phyloP scores from a whole-genome alignment of 2,113 vertebrate species.

The Scopus umbretta region DNA sequence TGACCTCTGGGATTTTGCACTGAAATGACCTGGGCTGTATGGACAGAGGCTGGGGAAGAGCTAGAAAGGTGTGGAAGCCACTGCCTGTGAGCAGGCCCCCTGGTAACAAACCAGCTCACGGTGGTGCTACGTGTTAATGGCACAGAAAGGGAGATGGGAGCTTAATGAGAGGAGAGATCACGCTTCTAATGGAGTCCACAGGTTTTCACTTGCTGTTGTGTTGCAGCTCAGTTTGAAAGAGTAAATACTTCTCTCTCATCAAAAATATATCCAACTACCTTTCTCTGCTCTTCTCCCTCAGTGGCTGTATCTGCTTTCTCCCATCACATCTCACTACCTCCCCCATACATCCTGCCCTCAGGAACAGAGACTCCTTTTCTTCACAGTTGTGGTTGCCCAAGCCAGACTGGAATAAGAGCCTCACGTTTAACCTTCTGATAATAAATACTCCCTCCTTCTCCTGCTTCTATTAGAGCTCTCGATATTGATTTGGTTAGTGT shows the following conservation, averaged over 20 bases:
- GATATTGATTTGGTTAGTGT: neutral
- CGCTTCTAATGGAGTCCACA: neutral
- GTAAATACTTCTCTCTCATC: neutral
- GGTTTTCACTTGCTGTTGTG: neutral
- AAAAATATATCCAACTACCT: neutral
- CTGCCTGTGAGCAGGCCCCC: neutral
- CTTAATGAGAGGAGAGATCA: neutral
- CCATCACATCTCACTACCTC: neutral
- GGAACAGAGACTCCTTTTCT: neutral
- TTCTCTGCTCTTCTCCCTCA: neutral
- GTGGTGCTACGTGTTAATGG: neutral
- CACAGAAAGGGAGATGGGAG: neutral
- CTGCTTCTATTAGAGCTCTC: neutral
- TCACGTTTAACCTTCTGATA: neutral
- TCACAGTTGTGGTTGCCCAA: neutral
- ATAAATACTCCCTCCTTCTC: neutral
- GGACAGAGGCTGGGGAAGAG: neutral
- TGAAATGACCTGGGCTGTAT: neutral
- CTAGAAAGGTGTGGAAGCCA: neutral
- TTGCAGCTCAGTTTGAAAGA: neutral
- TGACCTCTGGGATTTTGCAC: neutral
- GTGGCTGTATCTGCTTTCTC: neutral
- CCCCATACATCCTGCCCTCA: neutral
- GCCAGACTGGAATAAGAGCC: neutral
- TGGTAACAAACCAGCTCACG: neutral